Evolutionary conservation across 2,797 vertebrate genomes (phyloP), one percentile per base, ranked within the genome.

Genomic region (Cottoperca gobio): DNA sequence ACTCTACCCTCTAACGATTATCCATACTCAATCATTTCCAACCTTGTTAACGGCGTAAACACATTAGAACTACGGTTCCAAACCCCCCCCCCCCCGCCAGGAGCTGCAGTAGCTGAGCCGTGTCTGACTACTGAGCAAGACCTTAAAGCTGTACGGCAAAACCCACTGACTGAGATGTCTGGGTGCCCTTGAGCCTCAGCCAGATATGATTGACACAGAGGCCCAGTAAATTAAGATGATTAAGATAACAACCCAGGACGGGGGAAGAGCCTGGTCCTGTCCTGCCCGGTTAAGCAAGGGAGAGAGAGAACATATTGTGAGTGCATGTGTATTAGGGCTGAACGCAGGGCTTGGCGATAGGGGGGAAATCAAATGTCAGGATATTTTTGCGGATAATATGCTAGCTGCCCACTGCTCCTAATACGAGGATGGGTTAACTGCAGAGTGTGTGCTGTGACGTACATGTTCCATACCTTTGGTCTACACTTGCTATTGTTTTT

Each of bases 141-240:
- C 64, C 73, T 88, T 87, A 81, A 88, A 90, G 85, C 85, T 78
- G 79, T 71, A 54, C 70, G 52, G 68, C 67, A 70, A 33, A 83
- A 85, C 80, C 61, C 62, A 43, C 82, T 64, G 60, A 69, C 70
- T 63, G 83, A 72, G 70, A 90, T 76, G 79, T 80, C 80, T 75
- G 74, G 48, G 43, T 81, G 73, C 84, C 89, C 88, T 90, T 90
- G 86, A 88, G 91, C 75, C 67, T 37, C 52, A 73, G 79, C 79
- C 69, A 66, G 76, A 70, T 82, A 83, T 93, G 92, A 92, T 77
- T 91, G 90, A 88, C 91, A 81, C 71, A 54, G 83, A 77, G 75
- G 76, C 69, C 67, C 46, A 81, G 82, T 70, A 85, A 92, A 92
- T 93, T 91, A 91, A 90, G 92, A 91, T 90, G 77, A 86, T 74